Conservation (phyloP, 2,888 invertebrate species). For the Troglohyphantes excavatus region DNA sequence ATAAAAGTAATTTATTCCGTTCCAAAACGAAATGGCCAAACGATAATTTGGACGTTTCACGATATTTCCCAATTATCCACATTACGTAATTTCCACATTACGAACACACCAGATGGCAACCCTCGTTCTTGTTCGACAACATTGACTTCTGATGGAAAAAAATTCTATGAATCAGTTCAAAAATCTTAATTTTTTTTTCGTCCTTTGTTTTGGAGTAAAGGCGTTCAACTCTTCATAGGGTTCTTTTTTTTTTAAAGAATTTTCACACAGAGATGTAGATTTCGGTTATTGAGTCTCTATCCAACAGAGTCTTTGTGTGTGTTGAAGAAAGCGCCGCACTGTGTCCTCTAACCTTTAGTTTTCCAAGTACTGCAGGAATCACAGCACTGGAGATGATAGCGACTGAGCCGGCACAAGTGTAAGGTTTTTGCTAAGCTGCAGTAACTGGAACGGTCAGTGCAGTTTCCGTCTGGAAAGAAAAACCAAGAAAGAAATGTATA, state of each 20-base stretch:
- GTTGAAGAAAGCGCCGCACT: constrained; percentile 10
- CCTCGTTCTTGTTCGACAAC: constrained; percentile 20
- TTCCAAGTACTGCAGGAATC: constrained; percentile 86
- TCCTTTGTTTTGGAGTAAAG: constrained; percentile 14
- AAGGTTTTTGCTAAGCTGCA: constrained; percentile 93
- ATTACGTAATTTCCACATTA: constrained; percentile 13
- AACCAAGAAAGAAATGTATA: too few relatives aligned
- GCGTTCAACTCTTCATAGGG: constrained; percentile 17
- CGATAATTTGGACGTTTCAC: background rate
- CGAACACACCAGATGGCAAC: constrained; percentile 58
- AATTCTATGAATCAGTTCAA: constrained; percentile 55
- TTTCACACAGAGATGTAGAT: constrained; percentile 47
- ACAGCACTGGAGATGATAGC: constrained; percentile 94
- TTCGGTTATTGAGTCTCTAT: background rate
- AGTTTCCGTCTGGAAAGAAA: constrained; percentile 83
- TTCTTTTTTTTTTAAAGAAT: constrained; percentile 8
- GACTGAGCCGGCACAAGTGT: constrained; percentile 92
- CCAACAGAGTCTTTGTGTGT: constrained; percentile 31
- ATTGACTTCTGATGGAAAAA: constrained; percentile 27
- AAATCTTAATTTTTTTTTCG: constrained; percentile 18
- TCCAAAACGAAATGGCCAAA: background rate
- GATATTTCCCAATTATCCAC: background rate
- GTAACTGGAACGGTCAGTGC: constrained; percentile 91
- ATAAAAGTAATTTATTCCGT: constrained; percentile 20
- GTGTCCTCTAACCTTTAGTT: constrained; percentile 54